These are phyloP conservation scores for Syngnathus scovelli DNA, from an alignment of 2,113 vertebrate species.

Conservation along the genomic window DNA sequence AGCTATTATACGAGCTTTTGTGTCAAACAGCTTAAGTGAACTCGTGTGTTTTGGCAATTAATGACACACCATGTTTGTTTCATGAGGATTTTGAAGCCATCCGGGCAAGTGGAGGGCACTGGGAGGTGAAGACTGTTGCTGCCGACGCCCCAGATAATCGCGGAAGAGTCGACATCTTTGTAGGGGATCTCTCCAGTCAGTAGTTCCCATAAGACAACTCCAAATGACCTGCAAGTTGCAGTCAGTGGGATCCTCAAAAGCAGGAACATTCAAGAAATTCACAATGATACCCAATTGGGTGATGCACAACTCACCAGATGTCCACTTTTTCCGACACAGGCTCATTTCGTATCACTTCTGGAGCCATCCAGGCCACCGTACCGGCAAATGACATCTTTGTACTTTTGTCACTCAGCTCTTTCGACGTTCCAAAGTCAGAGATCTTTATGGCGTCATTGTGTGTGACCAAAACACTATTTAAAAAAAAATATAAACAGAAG, in stretches of 20 bases:
- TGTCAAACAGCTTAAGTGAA: neutral
- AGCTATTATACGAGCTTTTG: neutral
- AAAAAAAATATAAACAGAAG: neutral
- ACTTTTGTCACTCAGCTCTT: conserved; percentile 98
- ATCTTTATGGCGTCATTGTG: conserved; percentile 94
- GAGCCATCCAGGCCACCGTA: conserved; percentile 98
- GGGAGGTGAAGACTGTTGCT: conserved; percentile 98
- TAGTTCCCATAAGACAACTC: conserved; percentile 95
- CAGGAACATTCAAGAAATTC: neutral
- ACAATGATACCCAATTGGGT: neutral
- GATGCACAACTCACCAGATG: conserved; percentile 83
- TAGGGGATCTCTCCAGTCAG: conserved; percentile 97
- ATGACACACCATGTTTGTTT: conserved; percentile 91
- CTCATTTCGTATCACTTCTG: conserved; percentile 96
- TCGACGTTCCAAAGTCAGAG: conserved; percentile 97
- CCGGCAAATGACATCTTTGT: conserved; percentile 99
- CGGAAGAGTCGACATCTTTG: conserved; percentile 96
- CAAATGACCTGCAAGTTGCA: conserved; percentile 81
- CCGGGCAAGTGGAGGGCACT: conserved; percentile 94
- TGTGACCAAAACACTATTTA: conserved; percentile 88
- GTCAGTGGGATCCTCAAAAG: conserved; percentile 1
- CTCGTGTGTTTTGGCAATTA: neutral
- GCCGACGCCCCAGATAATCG: conserved; percentile 98
- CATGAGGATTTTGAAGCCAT: conserved; percentile 99
- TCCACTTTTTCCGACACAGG: conserved; percentile 98